Evolutionary conservation across 2,113 vertebrate genomes (phyloP).

Genomic region (Triplophysa siluroides): DNA sequence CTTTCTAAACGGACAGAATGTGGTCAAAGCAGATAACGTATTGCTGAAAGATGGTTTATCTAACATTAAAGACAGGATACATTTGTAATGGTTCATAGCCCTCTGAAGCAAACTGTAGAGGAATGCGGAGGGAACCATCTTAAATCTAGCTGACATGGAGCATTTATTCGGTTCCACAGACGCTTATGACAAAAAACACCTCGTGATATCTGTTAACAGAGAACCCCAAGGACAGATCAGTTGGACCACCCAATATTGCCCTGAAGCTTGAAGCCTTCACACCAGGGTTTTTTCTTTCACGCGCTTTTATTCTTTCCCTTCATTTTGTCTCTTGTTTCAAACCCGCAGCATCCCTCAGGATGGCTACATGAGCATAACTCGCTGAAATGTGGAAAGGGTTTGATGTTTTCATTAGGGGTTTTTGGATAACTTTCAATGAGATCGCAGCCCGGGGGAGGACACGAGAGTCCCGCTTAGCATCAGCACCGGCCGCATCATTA

Average conservation of each 20-base stretch:
- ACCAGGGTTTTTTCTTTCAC: conserved; percentile 42
- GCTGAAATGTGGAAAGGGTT: conserved; percentile 52
- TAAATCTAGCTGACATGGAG: conserved; percentile 25
- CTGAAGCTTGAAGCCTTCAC: conserved; percentile 29
- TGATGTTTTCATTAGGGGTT: conserved; percentile 51
- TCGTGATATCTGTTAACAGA: conserved; percentile 32
- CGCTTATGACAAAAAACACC: conserved; percentile 18
- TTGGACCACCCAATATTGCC: conserved; percentile 49
- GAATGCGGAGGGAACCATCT: conserved; percentile 26
- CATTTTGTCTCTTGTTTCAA: conserved; percentile 51
- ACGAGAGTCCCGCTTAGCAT: conserved; percentile 42
- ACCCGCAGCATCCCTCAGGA: conserved; percentile 45
- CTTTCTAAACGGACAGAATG: conserved; percentile 28
- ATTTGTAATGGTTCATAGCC: conserved; percentile 39
- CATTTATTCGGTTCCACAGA: conserved; percentile 23
- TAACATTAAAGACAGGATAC: conserved; percentile 29
- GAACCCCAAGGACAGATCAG: conserved; percentile 41
- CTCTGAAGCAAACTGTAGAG: conserved; percentile 18
- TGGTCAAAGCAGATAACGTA: conserved; percentile 20
- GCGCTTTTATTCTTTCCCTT: conserved; percentile 43
- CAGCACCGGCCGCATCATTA: conserved; percentile 37
- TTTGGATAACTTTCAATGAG: conserved; percentile 49
- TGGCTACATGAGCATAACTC: conserved; percentile 48
- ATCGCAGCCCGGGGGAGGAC: conserved; percentile 41
- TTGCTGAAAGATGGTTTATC: conserved; percentile 28